Percentiles rank a stretch among this genome's conserved stretches.
Conservation (phyloP, 1,140 invertebrate genomes). For the Drosophila cardini region DNA sequence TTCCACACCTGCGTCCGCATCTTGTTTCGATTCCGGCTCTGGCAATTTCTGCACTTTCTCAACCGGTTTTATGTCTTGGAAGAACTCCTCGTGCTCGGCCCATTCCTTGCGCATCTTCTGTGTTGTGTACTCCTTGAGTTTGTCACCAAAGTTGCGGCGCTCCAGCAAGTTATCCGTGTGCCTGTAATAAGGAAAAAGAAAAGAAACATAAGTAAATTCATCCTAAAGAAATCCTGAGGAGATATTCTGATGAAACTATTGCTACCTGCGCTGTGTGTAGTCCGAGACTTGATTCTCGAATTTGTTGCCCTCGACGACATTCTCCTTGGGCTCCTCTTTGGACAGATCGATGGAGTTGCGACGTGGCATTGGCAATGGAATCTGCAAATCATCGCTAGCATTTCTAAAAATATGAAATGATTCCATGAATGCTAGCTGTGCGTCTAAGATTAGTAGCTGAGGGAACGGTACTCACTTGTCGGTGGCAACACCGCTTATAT, state of each 20-base stretch:
- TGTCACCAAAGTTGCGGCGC: conserved; percentile 70
- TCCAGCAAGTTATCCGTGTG: conserved; percentile 81
- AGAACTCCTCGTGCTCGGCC: conserved; percentile 83
- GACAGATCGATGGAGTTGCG: conserved; percentile 86
- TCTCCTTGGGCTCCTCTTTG: conserved; percentile 83
- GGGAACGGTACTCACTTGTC: conserved; percentile 57
- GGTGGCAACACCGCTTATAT: conserved; percentile 58
- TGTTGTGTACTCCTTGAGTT: conserved; percentile 79
- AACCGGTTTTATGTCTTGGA: conserved; percentile 66
- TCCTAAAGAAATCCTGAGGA: not conserved
- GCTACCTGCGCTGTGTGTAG: conserved; percentile 87
- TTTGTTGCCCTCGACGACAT: conserved; percentile 58
- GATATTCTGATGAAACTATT: not conserved
- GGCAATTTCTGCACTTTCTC: conserved; percentile 51
- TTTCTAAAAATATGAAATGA: conserved; percentile 69
- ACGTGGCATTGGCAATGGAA: conserved; percentile 85
- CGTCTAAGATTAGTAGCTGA: not conserved
- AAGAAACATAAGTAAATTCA: not conserved
- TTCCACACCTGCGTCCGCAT: conserved; percentile 5
- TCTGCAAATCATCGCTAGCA: conserved; percentile 80
- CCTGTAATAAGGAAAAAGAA: conserved; percentile 32
- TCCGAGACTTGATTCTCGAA: conserved; percentile 88
- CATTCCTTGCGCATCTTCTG: conserved; percentile 83
- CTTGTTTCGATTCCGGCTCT: conserved; percentile 24
- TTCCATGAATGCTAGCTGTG: conserved; percentile 28